Conservation (phyloP, 2,888 invertebrate genomes). For the Tinea pellionella region DNA sequence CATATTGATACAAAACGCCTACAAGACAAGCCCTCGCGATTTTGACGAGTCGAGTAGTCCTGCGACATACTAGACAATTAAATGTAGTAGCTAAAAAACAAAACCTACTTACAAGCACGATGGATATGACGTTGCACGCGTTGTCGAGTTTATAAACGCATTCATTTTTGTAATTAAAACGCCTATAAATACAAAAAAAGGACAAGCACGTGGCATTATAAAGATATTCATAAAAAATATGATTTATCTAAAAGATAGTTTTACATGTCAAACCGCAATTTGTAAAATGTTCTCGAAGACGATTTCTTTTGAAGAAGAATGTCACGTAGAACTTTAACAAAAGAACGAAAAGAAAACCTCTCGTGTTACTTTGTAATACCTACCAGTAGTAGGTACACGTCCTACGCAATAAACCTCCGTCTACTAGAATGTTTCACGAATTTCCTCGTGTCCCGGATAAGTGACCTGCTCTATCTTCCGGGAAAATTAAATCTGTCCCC, state of each 20-base stretch:
- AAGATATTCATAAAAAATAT: too few relatives aligned
- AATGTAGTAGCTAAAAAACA: too few relatives aligned
- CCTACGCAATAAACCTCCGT: conserved; percentile 3
- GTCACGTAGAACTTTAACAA: neutral
- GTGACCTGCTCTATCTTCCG: conserved; percentile 8
- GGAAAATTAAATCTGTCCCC: conserved; percentile 2
- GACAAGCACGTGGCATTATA: too few relatives aligned
- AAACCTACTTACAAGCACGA: too few relatives aligned
- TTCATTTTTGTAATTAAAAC: too few relatives aligned
- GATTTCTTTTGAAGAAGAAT: neutral
- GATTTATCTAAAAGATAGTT: neutral
- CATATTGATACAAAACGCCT: too few relatives aligned
- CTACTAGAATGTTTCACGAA: neutral
- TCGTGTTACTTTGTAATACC: neutral
- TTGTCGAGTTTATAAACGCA: too few relatives aligned
- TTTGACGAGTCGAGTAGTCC: too few relatives aligned
- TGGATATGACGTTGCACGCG: too few relatives aligned
- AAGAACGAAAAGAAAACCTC: neutral
- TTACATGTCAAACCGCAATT: neutral
- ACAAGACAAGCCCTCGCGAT: too few relatives aligned
- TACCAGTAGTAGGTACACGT: neutral
- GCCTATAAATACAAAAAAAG: too few relatives aligned
- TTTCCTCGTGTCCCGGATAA: conserved; percentile 8
- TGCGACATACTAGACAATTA: too few relatives aligned
- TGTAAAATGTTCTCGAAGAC: neutral